Percentiles rank a stretch among this genome's conserved stretches.
These are phyloP conservation scores for Dipodomys spectabilis DNA, from an alignment of 2,113 vertebrate species.

Conservation along the genomic window DNA sequence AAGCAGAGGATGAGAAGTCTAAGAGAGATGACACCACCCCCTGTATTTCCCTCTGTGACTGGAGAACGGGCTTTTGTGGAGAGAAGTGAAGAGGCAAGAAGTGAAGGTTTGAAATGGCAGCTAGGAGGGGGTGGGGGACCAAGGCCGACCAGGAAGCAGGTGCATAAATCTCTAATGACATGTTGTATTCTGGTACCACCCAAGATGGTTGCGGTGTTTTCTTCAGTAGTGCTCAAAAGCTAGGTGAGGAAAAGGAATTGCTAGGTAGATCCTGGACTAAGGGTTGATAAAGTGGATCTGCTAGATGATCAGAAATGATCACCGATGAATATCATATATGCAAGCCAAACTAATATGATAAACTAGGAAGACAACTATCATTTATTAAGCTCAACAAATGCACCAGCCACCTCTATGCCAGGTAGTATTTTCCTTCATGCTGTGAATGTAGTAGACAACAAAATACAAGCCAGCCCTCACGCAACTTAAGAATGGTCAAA, in stretches of 20 bases:
- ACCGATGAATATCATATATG: background rate
- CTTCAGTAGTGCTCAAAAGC: background rate
- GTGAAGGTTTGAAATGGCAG: constrained; percentile 1
- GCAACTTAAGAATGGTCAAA: background rate
- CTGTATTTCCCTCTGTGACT: background rate
- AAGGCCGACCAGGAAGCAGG: constrained; percentile 25
- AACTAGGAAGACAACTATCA: background rate
- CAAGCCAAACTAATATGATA: background rate
- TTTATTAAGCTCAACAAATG: background rate
- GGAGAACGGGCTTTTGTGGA: background rate
- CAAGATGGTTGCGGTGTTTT: background rate
- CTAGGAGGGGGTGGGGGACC: background rate
- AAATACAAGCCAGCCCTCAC: background rate
- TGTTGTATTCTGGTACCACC: background rate
- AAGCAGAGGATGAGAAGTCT: background rate
- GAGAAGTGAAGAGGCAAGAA: background rate
- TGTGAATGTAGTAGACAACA: background rate
- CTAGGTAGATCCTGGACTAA: background rate
- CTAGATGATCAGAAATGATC: background rate
- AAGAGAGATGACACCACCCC: background rate
- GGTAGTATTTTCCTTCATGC: background rate
- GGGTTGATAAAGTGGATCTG: background rate
- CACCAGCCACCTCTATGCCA: too few species aligned
- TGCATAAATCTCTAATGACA: background rate
- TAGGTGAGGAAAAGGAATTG: background rate